phyloP scores from a whole-genome alignment of 2,888 invertebrate genomes.

The Lochmaea capreae region DNA sequence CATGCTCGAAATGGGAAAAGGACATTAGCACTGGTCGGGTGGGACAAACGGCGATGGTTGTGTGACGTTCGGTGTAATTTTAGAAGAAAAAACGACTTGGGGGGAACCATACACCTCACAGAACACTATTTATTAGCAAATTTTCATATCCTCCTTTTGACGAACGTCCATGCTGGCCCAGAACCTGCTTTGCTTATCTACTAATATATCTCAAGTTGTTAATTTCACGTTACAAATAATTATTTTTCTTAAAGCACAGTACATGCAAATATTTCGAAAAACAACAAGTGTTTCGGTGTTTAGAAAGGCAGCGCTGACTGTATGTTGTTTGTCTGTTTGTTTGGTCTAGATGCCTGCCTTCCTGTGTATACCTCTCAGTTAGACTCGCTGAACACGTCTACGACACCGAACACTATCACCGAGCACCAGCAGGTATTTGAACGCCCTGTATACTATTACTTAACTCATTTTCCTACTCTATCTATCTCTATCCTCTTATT shows the following conservation, averaged over 20 bases:
- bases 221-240: too few species aligned
- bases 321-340: conserved; percentile 78
- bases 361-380: conserved; percentile 87
- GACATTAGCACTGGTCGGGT: too few species aligned
- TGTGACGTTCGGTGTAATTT: too few species aligned
- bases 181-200: too few species aligned
- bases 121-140: too few species aligned
- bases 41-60: too few species aligned
- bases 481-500: conserved; percentile 47
- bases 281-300: conserved; percentile 57
- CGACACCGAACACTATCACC: conserved; percentile 66
- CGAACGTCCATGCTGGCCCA: too few species aligned
- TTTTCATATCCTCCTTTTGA: too few species aligned
- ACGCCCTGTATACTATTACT: conserved; percentile 49
- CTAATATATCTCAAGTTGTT: too few species aligned
- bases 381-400: conserved; percentile 81
- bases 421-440: conserved; percentile 64
- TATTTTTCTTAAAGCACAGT: not conserved
- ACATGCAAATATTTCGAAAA: conserved; percentile 24
- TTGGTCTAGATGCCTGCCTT: conserved; percentile 96
- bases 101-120: too few species aligned
- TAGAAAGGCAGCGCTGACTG: conserved; percentile 65
- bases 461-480: conserved; percentile 49
- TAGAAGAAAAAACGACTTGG: too few species aligned
- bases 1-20: too few species aligned